Conservation (phyloP, 2,888 invertebrate genomes). For the Trichogramma dendrolimi region DNA sequence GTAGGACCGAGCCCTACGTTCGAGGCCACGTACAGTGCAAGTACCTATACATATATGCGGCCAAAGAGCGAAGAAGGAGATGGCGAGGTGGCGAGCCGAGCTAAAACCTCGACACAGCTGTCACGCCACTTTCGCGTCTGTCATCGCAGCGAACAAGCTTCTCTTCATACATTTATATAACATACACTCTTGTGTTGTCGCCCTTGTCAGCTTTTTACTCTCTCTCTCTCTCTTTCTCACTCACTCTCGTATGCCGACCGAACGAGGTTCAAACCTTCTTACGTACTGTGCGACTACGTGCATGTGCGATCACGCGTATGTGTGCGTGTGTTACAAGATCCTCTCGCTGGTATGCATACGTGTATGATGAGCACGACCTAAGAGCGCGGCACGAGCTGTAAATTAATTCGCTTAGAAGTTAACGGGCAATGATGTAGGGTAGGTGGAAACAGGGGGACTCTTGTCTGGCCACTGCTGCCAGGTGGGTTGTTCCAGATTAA, state of each 20-base stretch:
- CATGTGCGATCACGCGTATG: not conserved
- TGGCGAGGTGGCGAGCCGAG: too few species aligned
- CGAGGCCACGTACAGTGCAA: constrained; percentile 7
- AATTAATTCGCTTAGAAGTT: constrained; percentile 28
- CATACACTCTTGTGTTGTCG: constrained; percentile 9
- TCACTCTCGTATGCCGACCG: not conserved
- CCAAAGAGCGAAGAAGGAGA: too few species aligned
- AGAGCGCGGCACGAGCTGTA: constrained; percentile 25
- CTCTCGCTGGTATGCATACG: constrained; percentile 14
- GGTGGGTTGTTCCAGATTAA: constrained; percentile 21
- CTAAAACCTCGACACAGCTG: constrained; percentile 33
- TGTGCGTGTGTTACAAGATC: constrained; percentile 4
- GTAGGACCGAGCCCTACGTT: constrained; percentile 29
- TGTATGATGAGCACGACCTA: not conserved
- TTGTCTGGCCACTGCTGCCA: constrained; percentile 5
- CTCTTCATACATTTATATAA: too few species aligned
- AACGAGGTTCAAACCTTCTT: too few species aligned
- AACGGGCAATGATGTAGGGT: constrained; percentile 13
- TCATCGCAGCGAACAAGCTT: constrained; percentile 13
- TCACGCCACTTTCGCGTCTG: constrained; percentile 41
- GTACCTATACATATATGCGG: not conserved
- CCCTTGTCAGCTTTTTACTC: constrained; percentile 12
- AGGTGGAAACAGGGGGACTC: not conserved
- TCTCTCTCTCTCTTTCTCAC: not conserved
- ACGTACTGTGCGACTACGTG: not conserved